These are phyloP conservation scores for Geotrypetes seraphini DNA, from an alignment of 2,797 vertebrate genomes.

Conservation along the genomic window DNA sequence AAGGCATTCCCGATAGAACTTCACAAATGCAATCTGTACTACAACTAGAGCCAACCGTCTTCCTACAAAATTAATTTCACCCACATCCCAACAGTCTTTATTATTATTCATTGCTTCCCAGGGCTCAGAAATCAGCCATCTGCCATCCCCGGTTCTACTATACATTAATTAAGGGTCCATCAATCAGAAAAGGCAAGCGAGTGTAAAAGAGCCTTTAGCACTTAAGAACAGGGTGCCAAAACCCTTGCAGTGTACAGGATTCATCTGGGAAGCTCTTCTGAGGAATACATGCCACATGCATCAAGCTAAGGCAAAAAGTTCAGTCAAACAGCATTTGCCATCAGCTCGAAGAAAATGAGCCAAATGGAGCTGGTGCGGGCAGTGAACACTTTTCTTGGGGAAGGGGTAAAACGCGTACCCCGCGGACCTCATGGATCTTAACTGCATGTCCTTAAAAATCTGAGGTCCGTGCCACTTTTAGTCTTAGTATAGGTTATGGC, in stretches of 20 bases:
- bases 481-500: too few relatives aligned
- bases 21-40: constrained; percentile 23
- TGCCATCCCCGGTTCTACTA: constrained; percentile 41
- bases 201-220: not conserved
- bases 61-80: constrained; percentile 37
- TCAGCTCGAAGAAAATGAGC: not conserved
- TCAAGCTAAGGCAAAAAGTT: constrained; percentile 8
- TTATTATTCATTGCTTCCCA: constrained; percentile 54
- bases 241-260: not conserved
- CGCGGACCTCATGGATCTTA: too few relatives aligned
- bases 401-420: too few relatives aligned
- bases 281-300: not conserved
- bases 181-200: constrained; percentile 22
- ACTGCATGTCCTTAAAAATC: too few relatives aligned
- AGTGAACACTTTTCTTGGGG: too few relatives aligned
- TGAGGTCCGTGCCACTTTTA: too few relatives aligned
- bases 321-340: not conserved
- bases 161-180: constrained; percentile 50
- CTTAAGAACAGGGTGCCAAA: not conserved
- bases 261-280: constrained; percentile 6
- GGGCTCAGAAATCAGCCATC: constrained; percentile 52
- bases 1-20: constrained; percentile 26
- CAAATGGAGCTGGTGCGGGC: not conserved
- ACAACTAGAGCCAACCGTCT: constrained; percentile 19
- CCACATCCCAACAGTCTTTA: constrained; percentile 35